Evolutionary conservation across 2,888 invertebrate genomes (phyloP).

Genomic region (Leucophenga maculata): DNA sequence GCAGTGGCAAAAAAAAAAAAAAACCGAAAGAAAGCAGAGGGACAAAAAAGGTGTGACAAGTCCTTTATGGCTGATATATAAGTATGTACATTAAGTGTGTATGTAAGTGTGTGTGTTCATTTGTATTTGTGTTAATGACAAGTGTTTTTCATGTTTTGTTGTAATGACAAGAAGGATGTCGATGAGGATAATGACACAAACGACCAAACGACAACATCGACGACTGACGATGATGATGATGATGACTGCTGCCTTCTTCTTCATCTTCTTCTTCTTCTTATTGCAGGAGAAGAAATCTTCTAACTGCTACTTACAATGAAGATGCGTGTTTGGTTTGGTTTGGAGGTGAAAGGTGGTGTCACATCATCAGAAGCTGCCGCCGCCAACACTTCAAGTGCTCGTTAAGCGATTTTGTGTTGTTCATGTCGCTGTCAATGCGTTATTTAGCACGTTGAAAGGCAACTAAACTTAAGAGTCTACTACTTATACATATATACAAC

Average conservation of each 20-base stretch:
- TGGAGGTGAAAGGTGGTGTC: background rate
- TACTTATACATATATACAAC: background rate
- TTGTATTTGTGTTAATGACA: constrained; percentile 60
- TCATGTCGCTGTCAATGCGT: constrained; percentile 9
- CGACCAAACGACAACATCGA: constrained; percentile 2
- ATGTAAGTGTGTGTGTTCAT: constrained; percentile 29
- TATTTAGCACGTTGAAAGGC: background rate
- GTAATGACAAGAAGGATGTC: constrained; percentile 62
- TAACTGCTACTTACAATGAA: constrained; percentile 49
- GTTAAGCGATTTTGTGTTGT: constrained; percentile 55
- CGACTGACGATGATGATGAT: background rate
- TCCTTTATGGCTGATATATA: constrained; percentile 16
- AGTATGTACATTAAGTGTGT: constrained; percentile 8
- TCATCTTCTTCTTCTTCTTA: no score
- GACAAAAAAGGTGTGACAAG: constrained; percentile 39
- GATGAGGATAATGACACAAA: constrained; percentile 61
- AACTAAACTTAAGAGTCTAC: no score
- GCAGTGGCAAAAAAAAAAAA: background rate
- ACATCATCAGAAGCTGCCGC: background rate
- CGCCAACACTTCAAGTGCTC: constrained; percentile 58
- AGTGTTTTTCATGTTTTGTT: constrained; percentile 54
- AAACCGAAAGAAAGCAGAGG: background rate
- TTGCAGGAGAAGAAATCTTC: constrained; percentile 34
- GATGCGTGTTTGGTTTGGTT: background rate
- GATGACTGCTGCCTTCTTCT: no score